Evolutionary conservation across 2,888 invertebrate species (phyloP), one percentile per base, ranked within the genome.

Genomic region (Tachina fera): DNA sequence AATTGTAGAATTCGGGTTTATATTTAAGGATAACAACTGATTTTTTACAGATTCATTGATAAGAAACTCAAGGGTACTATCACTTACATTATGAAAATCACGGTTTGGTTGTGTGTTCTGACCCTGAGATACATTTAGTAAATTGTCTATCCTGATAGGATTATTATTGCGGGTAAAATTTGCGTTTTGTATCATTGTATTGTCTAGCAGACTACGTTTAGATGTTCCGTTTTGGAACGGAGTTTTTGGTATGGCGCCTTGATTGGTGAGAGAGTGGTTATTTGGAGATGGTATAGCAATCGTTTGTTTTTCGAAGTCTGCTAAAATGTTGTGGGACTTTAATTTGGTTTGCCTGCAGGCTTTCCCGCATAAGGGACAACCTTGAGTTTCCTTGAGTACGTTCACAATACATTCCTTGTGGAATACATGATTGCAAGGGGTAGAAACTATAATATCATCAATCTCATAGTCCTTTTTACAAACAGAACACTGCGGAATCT

Each of bases 231-330:
- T 45, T 19, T 63, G 45, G 4, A 8, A 19, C n/a, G 2, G n/a
- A 39, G 67, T n/a, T 39, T 67, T 67, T n/a, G 67, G 67, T 45
- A 71, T 56, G 22, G 71, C 71, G 19, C 56, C 71, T 45, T 51
- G 16, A 43, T 53, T 45, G n/a, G 47, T n/a, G 31, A n/a, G 9
- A n/a, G 9, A 8, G 16, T 16, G 9, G 16, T 22, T 19, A 22
- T 22, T 31, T 31, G 22, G 3, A 9, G 60, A 47, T n/a, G 9
- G 39, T 41, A 22, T 60, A 31, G 58, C 31, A 47, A 47, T 4
- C 14, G 5, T 31, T 13, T 58, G 58, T 4, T 60, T 47, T 58
- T 6, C 58, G 14, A 11, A 19, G 5, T 75, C 51, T 22, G 14
- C 22, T 22, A 75, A 75, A 22, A 75, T 75, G 14, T 63, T 63